These are phyloP conservation scores for Xestoiulus laeticollis DNA, from an alignment of 2,888 invertebrate species.

Conservation along the genomic window DNA sequence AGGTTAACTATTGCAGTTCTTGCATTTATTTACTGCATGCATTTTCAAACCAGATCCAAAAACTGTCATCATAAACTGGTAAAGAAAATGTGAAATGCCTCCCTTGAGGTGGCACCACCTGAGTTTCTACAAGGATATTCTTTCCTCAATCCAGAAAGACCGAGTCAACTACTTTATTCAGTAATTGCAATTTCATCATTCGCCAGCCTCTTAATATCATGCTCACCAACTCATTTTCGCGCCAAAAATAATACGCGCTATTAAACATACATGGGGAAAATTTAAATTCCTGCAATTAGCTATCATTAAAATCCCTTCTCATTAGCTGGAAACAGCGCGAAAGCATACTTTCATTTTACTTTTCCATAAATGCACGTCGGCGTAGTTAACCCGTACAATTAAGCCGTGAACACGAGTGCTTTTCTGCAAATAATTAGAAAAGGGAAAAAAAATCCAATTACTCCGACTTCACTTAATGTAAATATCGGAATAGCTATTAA, in stretches of 20 bases:
- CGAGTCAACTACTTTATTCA: background rate
- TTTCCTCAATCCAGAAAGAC: background rate
- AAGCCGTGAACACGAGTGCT: background rate
- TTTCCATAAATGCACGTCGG: background rate
- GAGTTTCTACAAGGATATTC: background rate
- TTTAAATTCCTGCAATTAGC: conserved; percentile 15
- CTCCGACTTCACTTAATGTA: conserved; percentile 19
- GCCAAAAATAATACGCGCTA: conserved; percentile 12
- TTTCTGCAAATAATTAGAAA: conserved; percentile 23
- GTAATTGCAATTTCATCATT: conserved; percentile 11
- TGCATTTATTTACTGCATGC: no score
- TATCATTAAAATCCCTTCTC: background rate
- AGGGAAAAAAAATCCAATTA: conserved; percentile 27
- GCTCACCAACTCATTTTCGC: background rate
- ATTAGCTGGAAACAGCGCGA: background rate
- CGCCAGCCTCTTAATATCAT: background rate
- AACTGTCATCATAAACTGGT: no score
- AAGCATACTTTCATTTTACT: background rate
- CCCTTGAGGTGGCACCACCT: background rate
- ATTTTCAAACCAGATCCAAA: no score
- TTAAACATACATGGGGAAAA: conserved; percentile 15
- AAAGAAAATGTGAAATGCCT: no score
- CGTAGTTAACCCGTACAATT: conserved; percentile 6
- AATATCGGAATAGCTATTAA: conserved; percentile 13
- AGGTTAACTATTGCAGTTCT: no score